A percentile compares a stretch with the other conserved stretches of the same genome.
Evolutionary conservation across 2,888 invertebrate genomes (phyloP).

Genomic region (Melinaea marsaeus): DNA sequence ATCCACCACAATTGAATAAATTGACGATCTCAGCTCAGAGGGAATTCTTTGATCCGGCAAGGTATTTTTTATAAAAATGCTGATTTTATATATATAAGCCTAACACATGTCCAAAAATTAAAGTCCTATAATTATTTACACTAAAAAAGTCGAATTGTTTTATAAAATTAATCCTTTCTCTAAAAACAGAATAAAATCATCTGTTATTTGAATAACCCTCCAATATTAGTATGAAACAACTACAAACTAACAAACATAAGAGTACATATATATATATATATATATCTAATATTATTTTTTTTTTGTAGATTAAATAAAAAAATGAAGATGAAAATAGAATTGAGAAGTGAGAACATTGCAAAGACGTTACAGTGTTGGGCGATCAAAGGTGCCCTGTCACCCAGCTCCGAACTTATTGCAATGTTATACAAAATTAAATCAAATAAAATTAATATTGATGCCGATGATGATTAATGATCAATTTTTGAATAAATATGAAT

Average conservation of each 20-base stretch:
- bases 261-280: no score
- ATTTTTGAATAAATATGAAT: no score
- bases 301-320: constrained; percentile 42
- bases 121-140: no score
- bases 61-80: constrained; percentile 14
- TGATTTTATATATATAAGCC: no score
- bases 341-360: constrained; percentile 53
- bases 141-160: no score
- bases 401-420: constrained; percentile 53
- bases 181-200: no score
- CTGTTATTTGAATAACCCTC: no score
- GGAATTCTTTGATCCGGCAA: constrained; percentile 44
- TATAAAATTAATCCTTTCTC: no score
- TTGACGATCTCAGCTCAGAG: constrained; percentile 43
- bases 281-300: background rate
- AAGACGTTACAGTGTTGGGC: constrained; percentile 51
- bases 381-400: constrained; percentile 43
- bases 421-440: constrained; percentile 53
- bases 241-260: no score
- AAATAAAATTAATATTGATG: constrained; percentile 37
- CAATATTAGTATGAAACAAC: no score
- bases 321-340: constrained; percentile 44
- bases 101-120: no score
- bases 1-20: constrained; percentile 54
- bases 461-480: constrained; percentile 15